These are phyloP conservation scores for Ostrea denselamellosa DNA, from an alignment of 1,140 invertebrate genomes.

Conservation along the genomic window DNA sequence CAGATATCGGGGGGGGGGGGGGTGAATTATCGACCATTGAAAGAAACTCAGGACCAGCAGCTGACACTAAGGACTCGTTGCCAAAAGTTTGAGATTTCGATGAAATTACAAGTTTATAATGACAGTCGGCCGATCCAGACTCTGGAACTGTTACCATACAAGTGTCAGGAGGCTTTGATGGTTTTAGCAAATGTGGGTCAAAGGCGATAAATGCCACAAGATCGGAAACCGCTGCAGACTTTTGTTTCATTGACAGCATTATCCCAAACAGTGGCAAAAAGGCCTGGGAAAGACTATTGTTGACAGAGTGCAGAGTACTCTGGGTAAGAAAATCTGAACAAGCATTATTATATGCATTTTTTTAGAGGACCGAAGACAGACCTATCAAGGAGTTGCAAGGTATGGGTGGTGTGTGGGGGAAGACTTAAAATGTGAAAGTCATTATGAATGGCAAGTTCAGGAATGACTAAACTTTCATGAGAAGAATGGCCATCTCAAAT, in stretches of 20 bases:
- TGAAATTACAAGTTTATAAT: not conserved
- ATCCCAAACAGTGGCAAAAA: not conserved
- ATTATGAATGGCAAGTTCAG: conserved; percentile 8
- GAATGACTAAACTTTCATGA: not conserved
- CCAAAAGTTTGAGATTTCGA: not conserved
- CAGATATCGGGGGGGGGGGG: not conserved
- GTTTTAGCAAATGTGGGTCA: conserved; percentile 49
- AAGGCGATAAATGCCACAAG: conserved; percentile 40
- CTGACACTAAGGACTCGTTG: not conserved
- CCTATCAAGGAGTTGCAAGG: conserved; percentile 39
- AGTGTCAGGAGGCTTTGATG: conserved; percentile 7
- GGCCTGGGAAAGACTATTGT: not conserved
- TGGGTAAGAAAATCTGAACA: not conserved
- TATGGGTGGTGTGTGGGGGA: conserved; percentile 46
- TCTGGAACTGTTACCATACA: conserved; percentile 57
- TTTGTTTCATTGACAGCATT: not conserved
- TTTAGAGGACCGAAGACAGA: conserved; percentile 38
- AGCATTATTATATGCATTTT: not conserved
- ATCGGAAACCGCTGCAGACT: not conserved
- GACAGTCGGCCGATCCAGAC: not conserved
- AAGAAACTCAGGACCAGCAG: not conserved
- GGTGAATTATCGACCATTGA: not conserved
- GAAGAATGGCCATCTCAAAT: conserved; percentile 34
- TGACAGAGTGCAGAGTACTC: not conserved
- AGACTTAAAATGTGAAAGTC: conserved; percentile 4